A percentile compares a stretch with the other conserved stretches of the same genome.
Conservation (phyloP, 1,140 invertebrate species). For the Panagrolaimus sp. region DNA sequence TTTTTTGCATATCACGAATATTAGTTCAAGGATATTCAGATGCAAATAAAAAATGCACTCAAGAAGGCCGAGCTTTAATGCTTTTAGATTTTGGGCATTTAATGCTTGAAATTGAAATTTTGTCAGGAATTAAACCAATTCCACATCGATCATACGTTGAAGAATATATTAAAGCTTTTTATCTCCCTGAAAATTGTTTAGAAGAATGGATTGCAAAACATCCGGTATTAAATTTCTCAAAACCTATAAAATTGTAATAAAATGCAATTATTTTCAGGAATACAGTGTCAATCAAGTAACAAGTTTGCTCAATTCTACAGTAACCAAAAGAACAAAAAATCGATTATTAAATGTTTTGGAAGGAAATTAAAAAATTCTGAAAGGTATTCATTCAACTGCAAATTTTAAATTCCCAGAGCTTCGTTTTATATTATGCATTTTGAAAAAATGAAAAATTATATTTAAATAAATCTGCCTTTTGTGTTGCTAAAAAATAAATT, state of each 20-base stretch:
- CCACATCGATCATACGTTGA: slow-evolving; percentile 85
- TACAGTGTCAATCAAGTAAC: slow-evolving; percentile 81
- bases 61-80: slow-evolving; percentile 90
- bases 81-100: slow-evolving; percentile 94
- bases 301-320: slow-evolving; percentile 76
- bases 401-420: no score
- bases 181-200: slow-evolving; percentile 75
- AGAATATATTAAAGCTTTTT: slow-evolving; percentile 90
- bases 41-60: slow-evolving; percentile 83
- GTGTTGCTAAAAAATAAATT: no score
- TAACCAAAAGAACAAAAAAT: slow-evolving; percentile 72
- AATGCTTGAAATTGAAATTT: slow-evolving; percentile 79
- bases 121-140: slow-evolving; percentile 71
- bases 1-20: slow-evolving; percentile 74
- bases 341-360: slow-evolving; percentile 46
- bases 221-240: slow-evolving; percentile 63
- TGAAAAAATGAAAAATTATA: no score
- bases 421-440: no score
- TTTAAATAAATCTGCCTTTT: no score
- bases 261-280: slow-evolving; percentile 64
- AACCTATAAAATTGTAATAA: background rate
- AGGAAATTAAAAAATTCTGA: slow-evolving; percentile 7
- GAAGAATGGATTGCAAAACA: slow-evolving; percentile 82
- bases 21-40: slow-evolving; percentile 78
- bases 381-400: no score